phyloP scores from a whole-genome alignment of 2,113 vertebrate species.

The Meles meles region DNA sequence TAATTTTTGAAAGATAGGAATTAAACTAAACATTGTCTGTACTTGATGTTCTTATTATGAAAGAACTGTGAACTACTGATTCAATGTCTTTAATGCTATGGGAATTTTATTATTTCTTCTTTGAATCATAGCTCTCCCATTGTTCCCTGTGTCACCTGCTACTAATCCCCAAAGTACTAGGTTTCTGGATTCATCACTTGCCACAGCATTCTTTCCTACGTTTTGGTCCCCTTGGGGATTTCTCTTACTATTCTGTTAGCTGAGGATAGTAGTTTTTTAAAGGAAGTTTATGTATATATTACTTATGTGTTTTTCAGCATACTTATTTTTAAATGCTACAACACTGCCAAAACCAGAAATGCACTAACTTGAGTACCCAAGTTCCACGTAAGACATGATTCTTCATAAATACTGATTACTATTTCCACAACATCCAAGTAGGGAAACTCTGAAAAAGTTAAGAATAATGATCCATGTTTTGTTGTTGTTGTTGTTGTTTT shows the following conservation, averaged over 20 bases:
- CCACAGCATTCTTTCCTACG: rapidly evolving
- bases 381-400: background rate
- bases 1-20: conserved; percentile 8
- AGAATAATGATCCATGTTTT: background rate
- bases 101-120: background rate
- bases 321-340: background rate
- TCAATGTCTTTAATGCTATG: background rate
- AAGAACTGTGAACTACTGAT: background rate
- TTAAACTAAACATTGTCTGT: background rate
- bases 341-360: background rate
- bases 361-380: background rate
- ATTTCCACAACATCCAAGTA: background rate
- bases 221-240: background rate
- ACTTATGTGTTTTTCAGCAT: background rate
- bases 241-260: background rate
- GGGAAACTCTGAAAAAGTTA: background rate
- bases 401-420: background rate
- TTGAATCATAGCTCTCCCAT: background rate
- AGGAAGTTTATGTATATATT: background rate
- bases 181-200: background rate
- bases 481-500: background rate
- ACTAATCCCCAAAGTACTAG: background rate
- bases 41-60: background rate
- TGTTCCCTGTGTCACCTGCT: background rate
- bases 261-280: background rate